Base-by-base conservation (phyloP, 2,888 invertebrate species). In the Caenorhabditis virilis region DNA sequence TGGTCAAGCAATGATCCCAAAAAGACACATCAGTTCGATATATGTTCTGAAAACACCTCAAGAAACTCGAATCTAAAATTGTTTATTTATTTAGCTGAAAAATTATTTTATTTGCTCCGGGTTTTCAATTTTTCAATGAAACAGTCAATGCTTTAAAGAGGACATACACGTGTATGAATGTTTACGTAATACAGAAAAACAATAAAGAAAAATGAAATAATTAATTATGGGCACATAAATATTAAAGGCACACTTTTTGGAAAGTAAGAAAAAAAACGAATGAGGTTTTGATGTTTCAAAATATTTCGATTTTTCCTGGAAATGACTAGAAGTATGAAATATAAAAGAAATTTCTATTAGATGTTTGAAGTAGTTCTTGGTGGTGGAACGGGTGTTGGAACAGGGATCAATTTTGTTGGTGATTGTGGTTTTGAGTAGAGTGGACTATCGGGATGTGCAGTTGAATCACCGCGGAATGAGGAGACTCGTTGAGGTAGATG, bases 1-100 rank as follows among this genome's bases (percentile, higher is more conserved):
- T 23, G 64, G 64, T 13, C 64, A 64, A 42, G 64, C 59, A 16
- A 59, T 59, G 59, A 59, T 64, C 5, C 26, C 64, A 41, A 58
- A 59, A 20, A 54, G 50, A 16, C 42, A 55, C 41, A 55, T 64
- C 30, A 41, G 5, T 3, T 18, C 27, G 16, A 59, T 64, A 55
- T 41, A 22, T 18, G 2, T 16, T 11, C 9, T 51, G 4, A 18
- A 5, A 27, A 2, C 23, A n/a, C 25, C 49, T 33, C 13, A 36
- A 38, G 25, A 49, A 49, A 45, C 26, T 15, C 26, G n/a, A n/a
- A n/a, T n/a, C n/a, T n/a, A n/a, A 41, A 7, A 15, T 41, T 41
- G 9, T 41, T 41, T 20, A 20, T 16, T 41, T 20, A 41, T 20
- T 41, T 41, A 11, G 7, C n/a, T 38, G n/a, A 11, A 11, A n/a